phyloP scores from a whole-genome alignment of 2,888 invertebrate genomes.

The Vanessa cardui region DNA sequence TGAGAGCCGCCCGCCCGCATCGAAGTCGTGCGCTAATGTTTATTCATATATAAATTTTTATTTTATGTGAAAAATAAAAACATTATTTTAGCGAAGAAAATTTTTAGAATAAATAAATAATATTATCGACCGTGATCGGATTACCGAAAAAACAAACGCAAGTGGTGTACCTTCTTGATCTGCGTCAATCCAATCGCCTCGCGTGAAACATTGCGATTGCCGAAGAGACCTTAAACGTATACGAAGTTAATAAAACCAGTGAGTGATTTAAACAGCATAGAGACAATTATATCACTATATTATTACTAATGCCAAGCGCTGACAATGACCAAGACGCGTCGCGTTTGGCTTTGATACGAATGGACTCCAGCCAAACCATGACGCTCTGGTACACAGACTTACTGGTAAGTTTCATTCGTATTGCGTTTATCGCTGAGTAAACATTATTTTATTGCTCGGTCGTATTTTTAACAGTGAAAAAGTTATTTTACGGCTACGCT shows the following conservation, averaged over 20 bases:
- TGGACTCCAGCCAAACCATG: slow-evolving; percentile 78
- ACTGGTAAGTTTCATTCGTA: slow-evolving; percentile 67
- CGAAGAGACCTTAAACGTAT: not conserved
- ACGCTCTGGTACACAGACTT: slow-evolving; percentile 80
- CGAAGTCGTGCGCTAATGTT: slow-evolving; percentile 38
- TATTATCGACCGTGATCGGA: not conserved
- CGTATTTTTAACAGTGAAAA: slow-evolving; percentile 20
- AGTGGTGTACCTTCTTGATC: not conserved
- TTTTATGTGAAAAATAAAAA: slow-evolving; percentile 2
- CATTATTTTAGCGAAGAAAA: slow-evolving; percentile 1
- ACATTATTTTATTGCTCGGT: slow-evolving; percentile 28
- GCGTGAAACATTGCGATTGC: not conserved
- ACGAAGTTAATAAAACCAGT: slow-evolving; percentile 38
- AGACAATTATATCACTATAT: slow-evolving; percentile 60
- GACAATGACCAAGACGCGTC: slow-evolving; percentile 70
- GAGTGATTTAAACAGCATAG: slow-evolving; percentile 43
- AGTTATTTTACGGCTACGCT: slow-evolving; percentile 16
- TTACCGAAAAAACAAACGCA: not conserved
- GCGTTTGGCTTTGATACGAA: slow-evolving; percentile 66
- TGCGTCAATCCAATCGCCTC: not conserved
- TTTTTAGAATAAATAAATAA: not conserved
- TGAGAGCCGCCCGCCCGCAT: slow-evolving; percentile 65
- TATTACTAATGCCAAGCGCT: slow-evolving; percentile 59
- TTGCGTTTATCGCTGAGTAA: slow-evolving; percentile 35
- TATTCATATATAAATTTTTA: slow-evolving; percentile 11